Evolutionary conservation across 2,797 vertebrate species (phyloP).

Genomic region (Ficedula albicollis): DNA sequence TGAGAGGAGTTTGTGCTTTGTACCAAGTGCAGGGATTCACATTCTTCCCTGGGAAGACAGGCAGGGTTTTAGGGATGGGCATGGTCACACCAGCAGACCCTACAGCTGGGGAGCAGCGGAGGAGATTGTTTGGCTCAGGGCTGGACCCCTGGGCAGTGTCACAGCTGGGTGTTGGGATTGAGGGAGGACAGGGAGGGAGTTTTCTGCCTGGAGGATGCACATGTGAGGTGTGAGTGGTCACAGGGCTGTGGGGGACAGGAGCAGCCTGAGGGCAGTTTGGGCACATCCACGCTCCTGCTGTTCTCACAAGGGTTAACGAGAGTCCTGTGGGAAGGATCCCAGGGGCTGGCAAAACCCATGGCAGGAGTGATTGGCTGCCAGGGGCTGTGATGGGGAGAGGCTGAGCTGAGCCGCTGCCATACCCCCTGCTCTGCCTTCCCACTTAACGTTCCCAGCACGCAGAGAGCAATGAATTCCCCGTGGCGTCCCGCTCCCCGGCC

Average conservation of each 20-base stretch:
- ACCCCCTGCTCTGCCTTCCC: not conserved
- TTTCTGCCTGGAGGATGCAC: not conserved
- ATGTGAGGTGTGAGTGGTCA: not conserved
- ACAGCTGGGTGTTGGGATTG: fast-evolving
- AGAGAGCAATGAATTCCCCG: not conserved
- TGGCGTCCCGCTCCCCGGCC: not conserved
- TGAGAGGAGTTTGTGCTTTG: fast-evolving
- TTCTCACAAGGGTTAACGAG: not conserved
- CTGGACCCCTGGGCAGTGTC: fast-evolving
- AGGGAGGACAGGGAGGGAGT: not conserved
- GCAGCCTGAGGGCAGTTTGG: not conserved
- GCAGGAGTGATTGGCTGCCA: not conserved
- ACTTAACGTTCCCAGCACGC: not conserved
- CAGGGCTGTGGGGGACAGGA: not conserved
- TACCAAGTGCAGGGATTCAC: not conserved
- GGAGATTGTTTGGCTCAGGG: not conserved
- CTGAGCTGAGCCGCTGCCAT: not conserved
- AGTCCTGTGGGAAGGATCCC: not conserved
- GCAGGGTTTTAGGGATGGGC: not conserved
- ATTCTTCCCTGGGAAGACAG: not conserved
- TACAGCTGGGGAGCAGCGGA: not conserved
- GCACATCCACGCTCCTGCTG: fast-evolving
- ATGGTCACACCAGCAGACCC: too few relatives aligned
- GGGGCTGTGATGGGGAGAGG: not conserved
- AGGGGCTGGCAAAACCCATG: not conserved